Evolutionary conservation across 2,888 invertebrate species (phyloP).

Genomic region (Digitonthophagus gazella): DNA sequence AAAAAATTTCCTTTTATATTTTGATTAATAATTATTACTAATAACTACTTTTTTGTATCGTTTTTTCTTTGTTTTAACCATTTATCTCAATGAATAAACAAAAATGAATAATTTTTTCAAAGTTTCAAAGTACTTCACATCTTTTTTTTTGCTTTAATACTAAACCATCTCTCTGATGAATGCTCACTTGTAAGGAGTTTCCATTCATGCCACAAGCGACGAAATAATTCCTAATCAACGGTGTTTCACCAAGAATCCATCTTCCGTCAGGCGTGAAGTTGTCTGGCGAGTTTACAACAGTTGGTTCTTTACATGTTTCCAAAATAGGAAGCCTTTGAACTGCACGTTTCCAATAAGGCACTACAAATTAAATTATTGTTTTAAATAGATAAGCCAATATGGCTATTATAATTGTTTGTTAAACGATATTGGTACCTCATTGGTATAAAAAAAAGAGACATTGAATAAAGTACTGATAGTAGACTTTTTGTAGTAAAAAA

Average conservation of each 20-base stretch:
- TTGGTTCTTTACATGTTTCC: constrained; percentile 53
- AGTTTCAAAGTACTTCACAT: neutral
- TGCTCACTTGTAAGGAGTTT: constrained; percentile 61
- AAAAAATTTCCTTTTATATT: too few species aligned
- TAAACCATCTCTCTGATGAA: too few species aligned
- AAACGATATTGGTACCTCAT: too few species aligned
- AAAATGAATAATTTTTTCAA: neutral
- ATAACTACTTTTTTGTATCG: too few species aligned
- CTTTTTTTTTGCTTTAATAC: too few species aligned
- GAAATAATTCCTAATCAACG: constrained; percentile 69
- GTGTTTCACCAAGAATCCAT: constrained; percentile 67
- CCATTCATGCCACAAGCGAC: constrained; percentile 74
- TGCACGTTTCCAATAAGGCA: constrained; percentile 56
- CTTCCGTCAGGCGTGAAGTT: constrained; percentile 71
- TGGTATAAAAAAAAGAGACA: too few species aligned
- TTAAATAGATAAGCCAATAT: neutral
- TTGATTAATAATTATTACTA: too few species aligned
- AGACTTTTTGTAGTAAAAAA: too few species aligned
- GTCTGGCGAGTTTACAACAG: constrained; percentile 64
- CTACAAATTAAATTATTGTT: constrained; percentile 36
- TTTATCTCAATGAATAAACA: too few species aligned
- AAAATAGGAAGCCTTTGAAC: constrained; percentile 58
- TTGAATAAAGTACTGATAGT: too few species aligned
- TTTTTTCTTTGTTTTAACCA: too few species aligned
- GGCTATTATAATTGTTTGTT: neutral